Base-by-base conservation (phyloP, 2,888 invertebrate species). In the Rotaria sp. region DNA sequence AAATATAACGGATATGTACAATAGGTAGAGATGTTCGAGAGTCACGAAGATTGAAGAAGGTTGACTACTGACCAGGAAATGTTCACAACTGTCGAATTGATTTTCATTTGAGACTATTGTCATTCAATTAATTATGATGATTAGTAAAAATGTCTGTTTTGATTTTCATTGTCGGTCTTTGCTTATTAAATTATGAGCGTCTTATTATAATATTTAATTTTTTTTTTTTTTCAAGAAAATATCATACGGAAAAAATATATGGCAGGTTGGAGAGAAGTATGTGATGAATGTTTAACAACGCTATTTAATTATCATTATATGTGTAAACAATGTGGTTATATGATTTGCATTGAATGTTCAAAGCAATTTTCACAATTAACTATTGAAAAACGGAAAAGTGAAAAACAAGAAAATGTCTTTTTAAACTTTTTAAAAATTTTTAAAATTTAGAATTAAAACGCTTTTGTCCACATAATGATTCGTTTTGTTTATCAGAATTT, bases 221-320 rank as follows among this genome's bases (percentile, higher is more conserved):
- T 10, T 1, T 80, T 26, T 26, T 80, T 3, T 45, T 4, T 45
- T 55, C 4, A 11, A 35, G 38, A 41, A 80, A 75, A 35, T 48
- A 24, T 26, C 24, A 85, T 80, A 15, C 75, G 86, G 67, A 86
- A 85, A 84, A 45, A 41, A 30, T 50, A 41, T 24, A 24, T 85
- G 26, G 57, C 55, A 35, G 96, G 96, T 38, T 96, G 96, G 50
- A 93, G 97, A 52, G 97, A 98, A 92, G 96, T 97, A 94, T 98
- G 98, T 91, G 98, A 98, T 91, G 96, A 97, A 2, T 98, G 98
- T 90, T 96, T 96, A 91, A 97, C 97, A 0, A 97, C 97, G 0
- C 92, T 98, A 24, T 98, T 98, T 92, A 87, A 87, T 84, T n/a
- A 48, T 84, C 87, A 87, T 26, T 85, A 85, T 30, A 84, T 59